Percentiles rank a stretch among this genome's conserved stretches.
These are phyloP conservation scores for Blastobasis adustella DNA, from an alignment of 2,888 invertebrate species.

Conservation along the genomic window DNA sequence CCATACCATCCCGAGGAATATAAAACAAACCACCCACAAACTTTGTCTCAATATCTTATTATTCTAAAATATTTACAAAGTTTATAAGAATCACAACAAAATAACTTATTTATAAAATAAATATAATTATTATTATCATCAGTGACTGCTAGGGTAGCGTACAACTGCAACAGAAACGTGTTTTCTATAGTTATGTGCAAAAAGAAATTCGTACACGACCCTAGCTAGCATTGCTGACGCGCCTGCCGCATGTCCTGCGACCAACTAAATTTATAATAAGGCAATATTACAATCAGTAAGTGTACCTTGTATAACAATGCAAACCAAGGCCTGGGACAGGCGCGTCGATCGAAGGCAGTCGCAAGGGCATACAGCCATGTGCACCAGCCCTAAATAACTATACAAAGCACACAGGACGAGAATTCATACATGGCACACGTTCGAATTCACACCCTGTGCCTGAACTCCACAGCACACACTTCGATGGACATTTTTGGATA, in stretches of 20 bases:
- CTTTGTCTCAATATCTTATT: constrained; percentile 29
- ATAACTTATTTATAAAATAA: constrained; percentile 55
- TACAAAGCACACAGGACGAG: too few species aligned
- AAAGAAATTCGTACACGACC: neutral
- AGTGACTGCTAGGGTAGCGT: neutral
- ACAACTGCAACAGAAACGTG: too few species aligned
- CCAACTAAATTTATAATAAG: too few species aligned
- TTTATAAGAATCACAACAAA: constrained; percentile 60
- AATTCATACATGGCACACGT: too few species aligned
- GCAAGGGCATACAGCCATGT: neutral
- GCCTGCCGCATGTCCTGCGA: neutral
- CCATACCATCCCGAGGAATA: neutral
- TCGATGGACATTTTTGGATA: too few species aligned
- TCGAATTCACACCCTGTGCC: too few species aligned
- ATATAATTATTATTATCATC: constrained; percentile 17
- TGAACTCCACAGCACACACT: too few species aligned
- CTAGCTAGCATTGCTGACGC: neutral
- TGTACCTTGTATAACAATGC: neutral
- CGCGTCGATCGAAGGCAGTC: neutral
- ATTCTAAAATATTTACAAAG: constrained; percentile 50
- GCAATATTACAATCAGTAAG: too few species aligned
- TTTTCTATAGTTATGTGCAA: too few species aligned
- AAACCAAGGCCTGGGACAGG: neutral
- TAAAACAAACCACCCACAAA: neutral
- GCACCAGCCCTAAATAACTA: too few species aligned